phyloP scores from a whole-genome alignment of 1,140 invertebrate genomes.

The Trichomalopsis sarcophagae region DNA sequence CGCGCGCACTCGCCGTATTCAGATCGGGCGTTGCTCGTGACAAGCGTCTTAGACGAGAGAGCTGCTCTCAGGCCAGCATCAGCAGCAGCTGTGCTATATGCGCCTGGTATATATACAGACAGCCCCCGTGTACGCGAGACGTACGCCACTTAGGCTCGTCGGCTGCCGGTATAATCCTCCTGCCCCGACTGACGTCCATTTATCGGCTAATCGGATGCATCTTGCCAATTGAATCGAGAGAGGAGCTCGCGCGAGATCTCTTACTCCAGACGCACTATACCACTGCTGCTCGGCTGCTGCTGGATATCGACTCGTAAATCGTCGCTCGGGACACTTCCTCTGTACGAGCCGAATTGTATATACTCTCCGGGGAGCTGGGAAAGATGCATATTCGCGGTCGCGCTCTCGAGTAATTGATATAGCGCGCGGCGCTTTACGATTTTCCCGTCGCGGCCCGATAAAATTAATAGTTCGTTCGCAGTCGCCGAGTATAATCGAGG shows the following conservation, averaged over 20 bases:
- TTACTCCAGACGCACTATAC: not conserved
- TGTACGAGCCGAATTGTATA: no score
- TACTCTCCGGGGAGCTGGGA: no score
- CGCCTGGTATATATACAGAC: not conserved
- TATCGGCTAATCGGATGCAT: constrained; percentile 48
- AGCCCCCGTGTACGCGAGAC: constrained; percentile 4
- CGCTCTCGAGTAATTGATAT: constrained; percentile 32
- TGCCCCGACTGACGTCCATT: constrained; percentile 37
- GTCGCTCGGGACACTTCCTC: no score
- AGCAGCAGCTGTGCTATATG: not conserved
- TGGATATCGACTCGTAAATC: no score
- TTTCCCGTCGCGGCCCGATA: not conserved
- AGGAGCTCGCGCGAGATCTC: not conserved
- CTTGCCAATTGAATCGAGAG: constrained; percentile 47
- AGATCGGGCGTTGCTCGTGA: not conserved
- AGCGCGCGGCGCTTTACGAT: not conserved
- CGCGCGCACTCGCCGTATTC: not conserved
- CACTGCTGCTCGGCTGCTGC: no score
- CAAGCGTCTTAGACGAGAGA: constrained; percentile 25
- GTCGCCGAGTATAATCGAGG: not conserved
- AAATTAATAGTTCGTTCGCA: not conserved
- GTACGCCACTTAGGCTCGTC: constrained; percentile 17
- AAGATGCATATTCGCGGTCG: no score
- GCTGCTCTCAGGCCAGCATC: not conserved
- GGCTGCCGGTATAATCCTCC: constrained; percentile 11